These are phyloP conservation scores for Sebastes itinus DNA, from an alignment of 2,797 vertebrate genomes.

Conservation along the genomic window DNA sequence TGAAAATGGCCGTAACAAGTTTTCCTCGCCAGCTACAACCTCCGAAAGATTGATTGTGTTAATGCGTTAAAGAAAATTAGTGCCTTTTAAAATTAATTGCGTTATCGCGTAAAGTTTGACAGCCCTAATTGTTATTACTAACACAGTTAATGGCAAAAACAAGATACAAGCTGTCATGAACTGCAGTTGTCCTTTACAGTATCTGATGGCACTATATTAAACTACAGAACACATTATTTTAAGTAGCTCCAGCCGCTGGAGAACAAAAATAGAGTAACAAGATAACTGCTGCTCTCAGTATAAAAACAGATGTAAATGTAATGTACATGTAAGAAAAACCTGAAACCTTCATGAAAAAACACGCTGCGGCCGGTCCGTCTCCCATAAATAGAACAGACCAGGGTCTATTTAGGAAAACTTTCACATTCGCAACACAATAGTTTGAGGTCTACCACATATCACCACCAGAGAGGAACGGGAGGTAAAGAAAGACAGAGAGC, in stretches of 20 bases:
- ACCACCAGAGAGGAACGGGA: constrained; percentile 54
- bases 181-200: background rate
- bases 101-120: too few species aligned
- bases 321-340: constrained; percentile 44
- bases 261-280: constrained; percentile 19
- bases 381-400: constrained; percentile 69
- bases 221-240: constrained; percentile 10
- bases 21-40: too few species aligned
- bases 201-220: background rate
- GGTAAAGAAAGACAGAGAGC: constrained; percentile 51
- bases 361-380: constrained; percentile 35
- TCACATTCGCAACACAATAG: constrained; percentile 74
- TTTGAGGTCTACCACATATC: constrained; percentile 76
- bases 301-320: constrained; percentile 40
- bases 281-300: constrained; percentile 30
- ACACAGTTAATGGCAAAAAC: background rate
- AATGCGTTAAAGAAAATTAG: too few species aligned
- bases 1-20: too few species aligned
- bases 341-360: constrained; percentile 27
- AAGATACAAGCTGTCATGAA: background rate
- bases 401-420: constrained; percentile 68
- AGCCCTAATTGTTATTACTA: background rate
- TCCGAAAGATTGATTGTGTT: too few species aligned
- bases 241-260: background rate
- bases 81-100: background rate